Base-by-base conservation (phyloP, 92 coral and sea anemone genomes). In the Umimayanthus chanpuru region DNA sequence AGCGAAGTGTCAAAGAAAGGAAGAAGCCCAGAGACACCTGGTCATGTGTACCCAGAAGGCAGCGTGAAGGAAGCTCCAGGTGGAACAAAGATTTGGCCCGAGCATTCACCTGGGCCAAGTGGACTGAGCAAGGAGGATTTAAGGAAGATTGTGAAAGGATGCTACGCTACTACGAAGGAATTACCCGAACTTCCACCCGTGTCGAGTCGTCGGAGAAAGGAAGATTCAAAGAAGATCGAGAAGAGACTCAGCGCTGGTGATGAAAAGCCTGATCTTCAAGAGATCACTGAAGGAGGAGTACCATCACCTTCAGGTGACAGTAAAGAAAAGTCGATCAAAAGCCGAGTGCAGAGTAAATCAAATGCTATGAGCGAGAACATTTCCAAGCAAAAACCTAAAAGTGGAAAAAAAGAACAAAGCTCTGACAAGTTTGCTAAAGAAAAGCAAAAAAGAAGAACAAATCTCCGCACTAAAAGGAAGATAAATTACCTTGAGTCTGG, bases 401-500 rank as follows among this genome's bases (percentile, higher is more conserved):
- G 9, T 25, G 32, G 72, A 70, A 61, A 18, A 61, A 65, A 43
- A 38, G 61, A 73, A 25, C 38, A 58, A 72, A 76, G 73, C 38
- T 20, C 32, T 39, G 36, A 43, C 14, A 32, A 40, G 50, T 28
- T 61, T 64, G 47, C 55, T 5, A 3, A 79, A 75, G 76, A 82
- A 87, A 79, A 81, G 43, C 25, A 68, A 83, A 66, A 9, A 29
- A 84, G 36, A 68, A 88, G 82, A 71, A 73, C 82, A 85, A 90
- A 88, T 21, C 87, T 90, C 29, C 92, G 98, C 7, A 92, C 89
- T 81, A 89, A 88, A 70, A 90, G 79, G 76, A 92, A 88, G 76
- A 89, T 95, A 10, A 89, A 92, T 73, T 95, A 95, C 82, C 67
- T 89, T 10, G 88, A 74, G 16, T 43, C 90, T 71, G 94, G 75